Percentiles rank a stretch among this genome's conserved stretches.
These are phyloP conservation scores for Cheirogaleus medius DNA, from an alignment of 2,113 vertebrate genomes.

Conservation along the genomic window DNA sequence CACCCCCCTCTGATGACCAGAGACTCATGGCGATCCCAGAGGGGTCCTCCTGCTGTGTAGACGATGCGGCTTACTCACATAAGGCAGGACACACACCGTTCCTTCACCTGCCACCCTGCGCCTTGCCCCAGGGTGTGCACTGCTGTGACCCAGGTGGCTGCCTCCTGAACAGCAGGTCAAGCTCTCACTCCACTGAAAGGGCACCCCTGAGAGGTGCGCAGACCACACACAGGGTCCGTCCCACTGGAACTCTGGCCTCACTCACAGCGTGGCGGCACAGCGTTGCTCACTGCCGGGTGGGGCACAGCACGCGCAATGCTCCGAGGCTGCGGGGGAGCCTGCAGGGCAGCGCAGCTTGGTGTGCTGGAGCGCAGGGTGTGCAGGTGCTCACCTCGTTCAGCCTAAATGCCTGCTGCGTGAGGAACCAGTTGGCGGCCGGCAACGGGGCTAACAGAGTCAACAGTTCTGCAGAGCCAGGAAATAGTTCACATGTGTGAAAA, in stretches of 20 bases:
- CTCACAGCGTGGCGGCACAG: accelerated
- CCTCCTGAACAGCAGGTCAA: too few species aligned
- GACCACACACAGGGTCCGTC: accelerated
- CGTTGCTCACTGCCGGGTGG: too few species aligned
- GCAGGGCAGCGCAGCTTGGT: background rate
- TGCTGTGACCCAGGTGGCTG: accelerated
- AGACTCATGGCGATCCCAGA: too few species aligned
- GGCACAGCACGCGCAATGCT: too few species aligned
- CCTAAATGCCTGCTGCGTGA: background rate
- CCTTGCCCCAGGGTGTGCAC: background rate
- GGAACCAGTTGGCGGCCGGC: too few species aligned
- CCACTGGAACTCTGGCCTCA: accelerated
- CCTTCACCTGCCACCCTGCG: too few species aligned
- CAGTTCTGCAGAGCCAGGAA: background rate
- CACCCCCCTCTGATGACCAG: background rate
- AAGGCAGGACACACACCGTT: background rate
- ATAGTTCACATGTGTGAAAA: background rate
- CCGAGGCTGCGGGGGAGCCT: too few species aligned
- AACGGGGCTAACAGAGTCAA: background rate
- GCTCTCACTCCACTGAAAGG: background rate
- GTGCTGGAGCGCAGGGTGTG: accelerated
- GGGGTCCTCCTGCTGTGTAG: background rate
- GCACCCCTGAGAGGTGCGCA: background rate
- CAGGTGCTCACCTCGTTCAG: background rate
- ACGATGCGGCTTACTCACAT: background rate